Evolutionary conservation across 2,888 invertebrate genomes (phyloP).

Genomic region (Calephelis perditalis): DNA sequence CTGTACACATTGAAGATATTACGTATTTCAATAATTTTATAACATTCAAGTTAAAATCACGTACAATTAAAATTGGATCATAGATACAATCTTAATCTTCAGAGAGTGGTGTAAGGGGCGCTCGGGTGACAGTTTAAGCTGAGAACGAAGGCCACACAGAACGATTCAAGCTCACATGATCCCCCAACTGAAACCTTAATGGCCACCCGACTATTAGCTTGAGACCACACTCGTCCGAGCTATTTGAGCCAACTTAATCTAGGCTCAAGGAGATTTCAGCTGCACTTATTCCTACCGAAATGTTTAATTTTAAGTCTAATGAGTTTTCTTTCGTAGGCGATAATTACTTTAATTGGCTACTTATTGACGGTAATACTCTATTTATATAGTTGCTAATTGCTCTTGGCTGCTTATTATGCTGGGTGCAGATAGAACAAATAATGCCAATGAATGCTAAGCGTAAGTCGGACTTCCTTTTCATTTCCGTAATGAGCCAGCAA

Average conservation of each 20-base stretch:
- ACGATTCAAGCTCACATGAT: constrained; percentile 40
- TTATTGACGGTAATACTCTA: too few species aligned
- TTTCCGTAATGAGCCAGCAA: too few species aligned
- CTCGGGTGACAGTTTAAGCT: constrained; percentile 26
- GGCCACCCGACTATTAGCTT: constrained; percentile 47
- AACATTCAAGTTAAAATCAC: background rate
- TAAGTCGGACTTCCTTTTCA: too few species aligned
- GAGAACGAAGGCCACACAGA: constrained; percentile 36
- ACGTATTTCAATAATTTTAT: too few species aligned
- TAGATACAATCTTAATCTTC: constrained; percentile 8
- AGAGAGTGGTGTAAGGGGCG: background rate
- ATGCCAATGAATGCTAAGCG: too few species aligned
- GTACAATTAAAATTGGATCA: constrained; percentile 1
- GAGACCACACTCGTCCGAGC: constrained; percentile 40
- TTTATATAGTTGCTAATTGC: too few species aligned
- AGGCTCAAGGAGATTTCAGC: constrained; percentile 38
- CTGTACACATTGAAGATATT: too few species aligned
- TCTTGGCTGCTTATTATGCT: too few species aligned
- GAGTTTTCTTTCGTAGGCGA: too few species aligned
- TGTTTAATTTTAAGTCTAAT: too few species aligned
- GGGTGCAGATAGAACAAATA: too few species aligned
- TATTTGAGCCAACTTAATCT: constrained; percentile 50
- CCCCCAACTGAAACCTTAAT: constrained; percentile 43
- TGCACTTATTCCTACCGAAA: constrained; percentile 40
- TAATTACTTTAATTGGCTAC: too few species aligned